Percentiles rank a stretch among this genome's conserved stretches.
Conservation (phyloP, 2,888 invertebrate genomes). For the Pachliopta kotzebuea region DNA sequence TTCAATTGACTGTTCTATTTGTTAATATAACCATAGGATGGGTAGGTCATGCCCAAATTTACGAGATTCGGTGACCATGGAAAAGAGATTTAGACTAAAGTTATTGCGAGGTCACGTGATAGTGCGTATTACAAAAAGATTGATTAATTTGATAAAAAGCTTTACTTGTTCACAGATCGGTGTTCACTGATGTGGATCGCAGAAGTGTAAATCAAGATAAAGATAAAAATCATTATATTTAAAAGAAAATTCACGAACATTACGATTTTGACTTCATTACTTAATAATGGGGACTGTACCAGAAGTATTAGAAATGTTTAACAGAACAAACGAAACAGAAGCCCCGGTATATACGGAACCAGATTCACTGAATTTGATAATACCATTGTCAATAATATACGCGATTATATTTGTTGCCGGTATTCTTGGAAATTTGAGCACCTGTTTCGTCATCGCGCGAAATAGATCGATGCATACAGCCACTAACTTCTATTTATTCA, state of each 20-base stretch:
- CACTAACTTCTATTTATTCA: conserved; percentile 91
- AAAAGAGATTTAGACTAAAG: no score
- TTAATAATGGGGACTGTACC: conserved; percentile 50
- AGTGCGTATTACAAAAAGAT: no score
- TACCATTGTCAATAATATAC: conserved; percentile 86
- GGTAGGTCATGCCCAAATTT: no score
- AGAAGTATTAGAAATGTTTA: conserved; percentile 45
- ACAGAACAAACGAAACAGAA: conserved; percentile 53
- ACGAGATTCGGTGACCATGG: no score
- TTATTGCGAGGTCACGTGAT: no score
- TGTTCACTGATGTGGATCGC: no score
- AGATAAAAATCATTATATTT: background rate
- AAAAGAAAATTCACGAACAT: background rate
- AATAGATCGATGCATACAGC: conserved; percentile 92
- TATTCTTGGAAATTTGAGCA: conserved; percentile 88
- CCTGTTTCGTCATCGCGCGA: conserved; percentile 87
- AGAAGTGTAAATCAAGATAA: background rate
- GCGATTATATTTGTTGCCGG: conserved; percentile 86
- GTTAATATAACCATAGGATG: no score
- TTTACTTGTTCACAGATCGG: background rate
- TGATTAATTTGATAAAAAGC: background rate
- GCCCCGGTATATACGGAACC: conserved; percentile 53
- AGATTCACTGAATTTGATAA: conserved; percentile 81
- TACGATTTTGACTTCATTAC: conserved; percentile 20
- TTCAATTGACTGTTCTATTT: no score